Evolutionary conservation across 2,797 vertebrate genomes (phyloP), one percentile per base, ranked within the genome.

Genomic region (Numenius phaeopus): DNA sequence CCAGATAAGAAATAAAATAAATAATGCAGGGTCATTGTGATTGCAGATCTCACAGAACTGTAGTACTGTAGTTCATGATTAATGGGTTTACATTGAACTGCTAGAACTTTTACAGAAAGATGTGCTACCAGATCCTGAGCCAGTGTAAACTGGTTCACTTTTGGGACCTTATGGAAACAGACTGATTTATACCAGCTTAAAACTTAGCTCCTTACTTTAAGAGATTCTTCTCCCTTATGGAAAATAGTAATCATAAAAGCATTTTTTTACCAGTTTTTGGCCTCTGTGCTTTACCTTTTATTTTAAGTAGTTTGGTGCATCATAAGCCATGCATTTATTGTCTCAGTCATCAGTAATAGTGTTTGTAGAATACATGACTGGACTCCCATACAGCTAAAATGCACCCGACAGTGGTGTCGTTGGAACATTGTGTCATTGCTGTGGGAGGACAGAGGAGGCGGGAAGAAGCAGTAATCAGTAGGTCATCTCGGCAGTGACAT

Each of bases 1-100:
- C 50, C 39, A 94, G 97, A 96, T 92, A 92, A 94, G 95, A 70
- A 90, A 89, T 14, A 81, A 80, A 90, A 94, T 91, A 95, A 96
- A 90, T 92, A 96, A 49, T 32, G 14, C n/a, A 44, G 61, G 52
- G 77, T 83, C 66, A 57, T 6, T 85, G 84, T 65, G 87, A 80
- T 52, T 94, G 55, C 75, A 80, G 77, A 67, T 86, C 50, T 91
- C 23, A 11, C 50, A 90, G 79, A 86, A 78, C 37, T 66, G 61
- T 42, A 39, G 20, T 32, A 27, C 32, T 83, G 34, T 65, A 81
- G 72, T 83, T 95, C 47, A 70, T 90, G 83, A 94, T 96, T 90
- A 96, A 95, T 93, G 59, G 30, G 44, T 84, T 96, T 95, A 91
- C 21, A 73, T 0, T 82, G 59, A 93, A 37, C 86, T 96, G 83